These are phyloP conservation scores for Sebastes miniatus DNA, from an alignment of 2,797 vertebrate genomes.

Conservation along the genomic window DNA sequence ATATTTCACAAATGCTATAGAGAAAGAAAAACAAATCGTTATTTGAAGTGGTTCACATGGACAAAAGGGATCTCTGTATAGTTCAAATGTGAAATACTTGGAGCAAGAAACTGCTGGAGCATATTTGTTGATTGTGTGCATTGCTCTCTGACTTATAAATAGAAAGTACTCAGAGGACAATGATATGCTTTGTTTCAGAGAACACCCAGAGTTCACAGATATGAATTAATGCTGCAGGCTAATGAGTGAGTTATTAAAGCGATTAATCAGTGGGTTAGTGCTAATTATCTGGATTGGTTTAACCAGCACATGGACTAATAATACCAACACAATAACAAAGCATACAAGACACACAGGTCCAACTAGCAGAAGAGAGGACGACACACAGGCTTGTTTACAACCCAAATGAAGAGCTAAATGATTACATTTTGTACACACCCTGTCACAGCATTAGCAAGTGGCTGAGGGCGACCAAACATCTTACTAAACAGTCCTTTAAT, in stretches of 20 bases:
- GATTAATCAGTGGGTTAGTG: neutral
- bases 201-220: neutral
- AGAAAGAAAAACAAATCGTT: neutral
- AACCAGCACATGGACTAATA: neutral
- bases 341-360: neutral
- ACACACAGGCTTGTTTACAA: neutral
- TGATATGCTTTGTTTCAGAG: neutral
- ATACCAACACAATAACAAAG: neutral
- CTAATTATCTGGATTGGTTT: neutral
- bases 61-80: neutral
- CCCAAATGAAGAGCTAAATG: neutral
- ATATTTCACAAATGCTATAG: neutral
- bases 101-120: neutral
- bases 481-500: neutral
- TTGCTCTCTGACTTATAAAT: neutral
- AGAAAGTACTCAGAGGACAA: neutral
- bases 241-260: neutral
- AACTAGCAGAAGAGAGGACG: neutral
- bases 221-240: neutral
- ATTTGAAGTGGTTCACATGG: neutral
- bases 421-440: neutral
- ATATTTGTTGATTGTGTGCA: neutral
- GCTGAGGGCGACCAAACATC: neutral
- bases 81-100: neutral
- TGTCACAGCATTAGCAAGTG: neutral